Evolutionary conservation across 1,140 invertebrate genomes (phyloP).

Genomic region (Aphaenogaster rudis): DNA sequence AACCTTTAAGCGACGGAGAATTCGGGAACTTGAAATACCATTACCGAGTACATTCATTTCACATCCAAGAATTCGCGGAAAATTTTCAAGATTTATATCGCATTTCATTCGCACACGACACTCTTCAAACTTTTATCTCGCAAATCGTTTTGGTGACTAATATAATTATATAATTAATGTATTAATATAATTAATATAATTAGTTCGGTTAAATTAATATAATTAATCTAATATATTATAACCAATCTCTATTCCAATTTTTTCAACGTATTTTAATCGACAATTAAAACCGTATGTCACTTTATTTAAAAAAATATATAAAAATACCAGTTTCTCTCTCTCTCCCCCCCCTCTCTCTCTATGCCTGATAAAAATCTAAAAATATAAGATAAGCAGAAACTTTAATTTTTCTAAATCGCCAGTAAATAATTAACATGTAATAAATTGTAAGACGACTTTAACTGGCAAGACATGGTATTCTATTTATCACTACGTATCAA

Average conservation of each 20-base stretch:
- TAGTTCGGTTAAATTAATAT: too few relatives aligned
- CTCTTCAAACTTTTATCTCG: background rate
- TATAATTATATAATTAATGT: background rate
- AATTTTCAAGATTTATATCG: background rate
- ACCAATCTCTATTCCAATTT: background rate
- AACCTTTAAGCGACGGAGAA: conserved; percentile 57
- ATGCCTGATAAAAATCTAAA: too few relatives aligned
- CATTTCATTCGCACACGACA: background rate
- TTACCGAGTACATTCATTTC: conserved; percentile 21
- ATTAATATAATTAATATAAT: too few relatives aligned
- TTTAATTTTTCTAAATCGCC: too few relatives aligned
- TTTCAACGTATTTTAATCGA: background rate
- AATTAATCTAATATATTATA: too few relatives aligned
- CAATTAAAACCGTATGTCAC: background rate
- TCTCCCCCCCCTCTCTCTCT: too few relatives aligned
- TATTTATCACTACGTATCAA: too few relatives aligned
- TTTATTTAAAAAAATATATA: background rate
- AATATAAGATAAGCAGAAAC: too few relatives aligned
- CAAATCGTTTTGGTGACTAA: background rate
- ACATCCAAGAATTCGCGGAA: background rate
- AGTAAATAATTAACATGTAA: too few relatives aligned
- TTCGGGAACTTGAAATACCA: conserved; percentile 37
- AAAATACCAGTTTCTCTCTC: background rate
- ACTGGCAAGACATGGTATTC: too few relatives aligned
- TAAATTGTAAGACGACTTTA: too few relatives aligned